Percentiles rank a stretch among this genome's conserved stretches.
Evolutionary conservation across 1,140 invertebrate species (phyloP).

Genomic region (Anadara kagoshimensis): DNA sequence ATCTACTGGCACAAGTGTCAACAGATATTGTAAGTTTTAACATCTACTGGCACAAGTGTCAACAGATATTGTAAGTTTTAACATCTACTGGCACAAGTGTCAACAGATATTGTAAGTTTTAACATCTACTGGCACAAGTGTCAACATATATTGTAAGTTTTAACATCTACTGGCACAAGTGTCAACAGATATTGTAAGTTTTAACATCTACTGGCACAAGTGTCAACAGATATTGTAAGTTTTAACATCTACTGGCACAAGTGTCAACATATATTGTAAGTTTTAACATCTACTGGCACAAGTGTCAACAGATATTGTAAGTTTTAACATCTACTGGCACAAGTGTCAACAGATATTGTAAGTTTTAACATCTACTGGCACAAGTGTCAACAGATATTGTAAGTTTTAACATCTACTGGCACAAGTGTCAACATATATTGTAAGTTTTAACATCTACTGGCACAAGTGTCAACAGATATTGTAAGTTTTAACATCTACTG

Average conservation of each 20-base stretch:
- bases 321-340: constrained; percentile 50
- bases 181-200: constrained; percentile 52
- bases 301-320: constrained; percentile 56
- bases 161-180: constrained; percentile 56
- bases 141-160: constrained; percentile 52
- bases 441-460: constrained; percentile 53
- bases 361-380: constrained; percentile 51
- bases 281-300: constrained; percentile 50
- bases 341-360: constrained; percentile 56
- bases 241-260: constrained; percentile 49
- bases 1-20: constrained; percentile 52
- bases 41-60: constrained; percentile 53
- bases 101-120: constrained; percentile 54
- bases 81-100: constrained; percentile 52
- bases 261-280: constrained; percentile 57
- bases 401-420: constrained; percentile 52
- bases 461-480: constrained; percentile 51
- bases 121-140: constrained; percentile 53
- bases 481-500: constrained; percentile 54
- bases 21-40: constrained; percentile 55
- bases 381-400: constrained; percentile 55
- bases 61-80: constrained; percentile 55
- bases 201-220: constrained; percentile 50
- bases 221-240: constrained; percentile 57
- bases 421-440: constrained; percentile 51